phyloP scores from a whole-genome alignment of 2,888 invertebrate species.

The Andrena chrysosceles region DNA sequence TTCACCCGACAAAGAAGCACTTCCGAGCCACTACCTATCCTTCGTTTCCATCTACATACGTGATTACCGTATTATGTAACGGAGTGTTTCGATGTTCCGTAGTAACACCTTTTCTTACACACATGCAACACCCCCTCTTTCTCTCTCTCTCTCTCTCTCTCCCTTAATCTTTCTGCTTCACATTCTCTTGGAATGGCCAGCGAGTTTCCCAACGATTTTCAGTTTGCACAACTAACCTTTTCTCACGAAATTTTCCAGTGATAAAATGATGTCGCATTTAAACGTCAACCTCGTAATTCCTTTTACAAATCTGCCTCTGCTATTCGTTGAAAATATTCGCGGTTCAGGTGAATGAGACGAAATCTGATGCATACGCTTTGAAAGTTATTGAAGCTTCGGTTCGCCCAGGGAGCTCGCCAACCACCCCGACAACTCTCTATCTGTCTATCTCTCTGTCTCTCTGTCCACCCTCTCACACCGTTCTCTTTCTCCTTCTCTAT shows the following conservation, averaged over 20 bases:
- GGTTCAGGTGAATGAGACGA: neutral
- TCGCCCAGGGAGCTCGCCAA: conserved; percentile 16
- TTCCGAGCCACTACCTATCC: conserved; percentile 81
- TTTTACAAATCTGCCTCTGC: neutral
- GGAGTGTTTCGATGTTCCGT: conserved; percentile 80
- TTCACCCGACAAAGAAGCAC: conserved; percentile 82
- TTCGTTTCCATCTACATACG: conserved; percentile 78
- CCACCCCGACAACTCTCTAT: conserved; percentile 26
- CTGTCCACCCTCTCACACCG: conserved; percentile 8
- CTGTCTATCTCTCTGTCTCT: conserved; percentile 41
- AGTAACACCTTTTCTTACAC: conserved; percentile 72
- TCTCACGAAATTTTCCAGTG: neutral
- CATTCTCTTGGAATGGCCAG: conserved; percentile 41
- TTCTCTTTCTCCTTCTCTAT: conserved; percentile 37
- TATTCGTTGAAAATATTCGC: neutral
- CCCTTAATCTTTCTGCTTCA: conserved; percentile 43
- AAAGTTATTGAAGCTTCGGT: neutral
- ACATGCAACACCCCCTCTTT: conserved; percentile 35
- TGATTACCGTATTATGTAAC: conserved; percentile 77
- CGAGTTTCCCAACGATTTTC: conserved; percentile 23
- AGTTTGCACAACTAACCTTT: neutral
- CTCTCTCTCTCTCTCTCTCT: conserved; percentile 48
- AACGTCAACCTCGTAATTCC: neutral
- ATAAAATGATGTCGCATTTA: neutral
- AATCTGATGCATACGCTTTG: neutral